These are phyloP conservation scores for Sebastes reedi DNA, from an alignment of 2,797 vertebrate genomes.

Conservation along the genomic window DNA sequence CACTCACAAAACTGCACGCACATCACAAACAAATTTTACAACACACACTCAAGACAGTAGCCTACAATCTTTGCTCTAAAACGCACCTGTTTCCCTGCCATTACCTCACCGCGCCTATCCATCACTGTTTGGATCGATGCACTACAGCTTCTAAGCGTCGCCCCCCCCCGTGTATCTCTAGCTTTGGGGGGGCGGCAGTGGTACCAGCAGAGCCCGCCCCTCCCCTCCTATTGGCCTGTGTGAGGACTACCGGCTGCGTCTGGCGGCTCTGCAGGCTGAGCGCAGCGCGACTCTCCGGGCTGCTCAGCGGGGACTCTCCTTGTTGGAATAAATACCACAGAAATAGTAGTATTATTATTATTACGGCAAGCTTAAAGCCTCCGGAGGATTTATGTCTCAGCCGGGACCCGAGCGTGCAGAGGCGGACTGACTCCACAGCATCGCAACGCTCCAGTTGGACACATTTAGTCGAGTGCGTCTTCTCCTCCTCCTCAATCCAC, in stretches of 20 bases:
- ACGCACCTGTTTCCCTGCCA: background rate
- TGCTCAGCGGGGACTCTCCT: conserved; percentile 23
- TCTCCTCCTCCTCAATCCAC: conserved; percentile 46
- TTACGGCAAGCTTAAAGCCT: background rate
- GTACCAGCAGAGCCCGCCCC: conserved; percentile 54
- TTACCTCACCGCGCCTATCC: background rate
- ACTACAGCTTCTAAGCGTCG: background rate
- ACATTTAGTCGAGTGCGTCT: conserved; percentile 51
- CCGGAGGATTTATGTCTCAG: background rate
- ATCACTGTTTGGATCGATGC: background rate
- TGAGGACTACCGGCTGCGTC: conserved; percentile 17
- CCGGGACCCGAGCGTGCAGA: conserved; percentile 5
- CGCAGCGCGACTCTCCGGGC: conserved; percentile 36
- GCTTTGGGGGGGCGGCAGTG: conserved; percentile 14
- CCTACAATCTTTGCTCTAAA: background rate
- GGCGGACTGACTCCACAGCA: conserved; percentile 26
- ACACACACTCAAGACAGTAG: too few relatives aligned
- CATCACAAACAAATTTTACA: too few relatives aligned
- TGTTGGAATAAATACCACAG: background rate
- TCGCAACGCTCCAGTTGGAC: background rate
- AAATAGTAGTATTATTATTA: background rate
- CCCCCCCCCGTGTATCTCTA: background rate
- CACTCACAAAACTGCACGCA: background rate
- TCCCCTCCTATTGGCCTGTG: conserved; percentile 60
- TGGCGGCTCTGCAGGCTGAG: conserved; percentile 43